These are phyloP conservation scores for Ophioninae sp. DNA, from an alignment of 2,888 invertebrate genomes.

Conservation along the genomic window DNA sequence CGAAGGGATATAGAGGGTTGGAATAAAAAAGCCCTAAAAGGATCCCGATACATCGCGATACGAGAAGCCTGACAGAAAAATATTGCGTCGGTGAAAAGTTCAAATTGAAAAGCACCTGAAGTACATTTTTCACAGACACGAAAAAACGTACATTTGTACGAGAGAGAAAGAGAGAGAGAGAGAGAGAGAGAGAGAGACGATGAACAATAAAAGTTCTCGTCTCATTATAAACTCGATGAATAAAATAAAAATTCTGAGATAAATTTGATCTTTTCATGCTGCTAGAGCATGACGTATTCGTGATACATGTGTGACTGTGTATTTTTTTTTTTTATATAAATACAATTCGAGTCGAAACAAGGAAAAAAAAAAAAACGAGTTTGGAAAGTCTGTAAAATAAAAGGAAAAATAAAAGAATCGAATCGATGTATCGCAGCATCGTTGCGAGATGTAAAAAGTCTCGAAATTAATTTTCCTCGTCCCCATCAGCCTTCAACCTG, in stretches of 20 bases:
- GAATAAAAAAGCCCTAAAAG: constrained; percentile 54
- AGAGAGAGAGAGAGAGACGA: constrained; percentile 2
- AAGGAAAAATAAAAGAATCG: constrained; percentile 3
- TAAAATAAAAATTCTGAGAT: constrained; percentile 48
- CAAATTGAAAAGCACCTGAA: constrained; percentile 47
- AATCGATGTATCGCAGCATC: constrained; percentile 24
- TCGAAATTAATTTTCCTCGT: constrained; percentile 76
- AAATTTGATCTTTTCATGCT: constrained; percentile 46
- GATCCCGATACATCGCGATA: constrained; percentile 37
- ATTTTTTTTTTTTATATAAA: background rate
- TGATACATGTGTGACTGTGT: background rate
- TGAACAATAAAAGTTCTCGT: constrained; percentile 47
- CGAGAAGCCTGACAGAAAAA: constrained; percentile 49
- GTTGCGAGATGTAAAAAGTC: constrained; percentile 63
- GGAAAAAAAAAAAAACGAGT: constrained; percentile 28
- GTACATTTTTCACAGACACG: constrained; percentile 16
- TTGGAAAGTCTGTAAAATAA: background rate
- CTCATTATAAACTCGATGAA: constrained; percentile 44
- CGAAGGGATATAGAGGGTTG: constrained; percentile 37
- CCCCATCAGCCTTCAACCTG: constrained; percentile 45
- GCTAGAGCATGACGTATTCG: constrained; percentile 22
- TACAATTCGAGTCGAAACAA: constrained; percentile 43
- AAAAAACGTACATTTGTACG: background rate
- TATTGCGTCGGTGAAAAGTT: constrained; percentile 48
- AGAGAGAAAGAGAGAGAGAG: background rate